Evolutionary conservation across 1,140 invertebrate genomes (phyloP).

Genomic region (Centruroides sculpturatus): DNA sequence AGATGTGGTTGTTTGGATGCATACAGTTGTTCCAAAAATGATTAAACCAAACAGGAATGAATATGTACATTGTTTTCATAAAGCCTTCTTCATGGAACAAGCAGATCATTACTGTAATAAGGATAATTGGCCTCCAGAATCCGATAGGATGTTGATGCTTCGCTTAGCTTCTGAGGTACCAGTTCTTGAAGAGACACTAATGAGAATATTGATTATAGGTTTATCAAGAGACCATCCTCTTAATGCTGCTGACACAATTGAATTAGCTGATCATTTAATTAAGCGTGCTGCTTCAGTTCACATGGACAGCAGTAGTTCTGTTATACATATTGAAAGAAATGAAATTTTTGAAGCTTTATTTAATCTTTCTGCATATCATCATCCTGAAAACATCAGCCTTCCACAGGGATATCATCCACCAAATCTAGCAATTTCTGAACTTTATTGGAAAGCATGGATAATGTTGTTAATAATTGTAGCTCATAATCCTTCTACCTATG

Average conservation of each 20-base stretch:
- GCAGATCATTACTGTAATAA: slow-evolving; percentile 74
- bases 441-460: slow-evolving; percentile 91
- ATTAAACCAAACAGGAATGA: slow-evolving; percentile 56
- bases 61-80: slow-evolving; percentile 62
- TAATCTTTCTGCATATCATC: slow-evolving; percentile 75
- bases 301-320: slow-evolving; percentile 35
- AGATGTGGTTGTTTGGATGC: slow-evolving; percentile 70
- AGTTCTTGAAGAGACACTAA: slow-evolving; percentile 61
- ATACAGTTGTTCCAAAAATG: slow-evolving; percentile 55
- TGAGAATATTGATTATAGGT: slow-evolving; percentile 65
- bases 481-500: slow-evolving; percentile 80
- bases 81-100: slow-evolving; percentile 70
- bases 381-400: slow-evolving; percentile 80
- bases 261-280: slow-evolving; percentile 69
- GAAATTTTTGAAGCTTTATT: slow-evolving; percentile 82
- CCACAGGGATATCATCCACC: slow-evolving; percentile 71
- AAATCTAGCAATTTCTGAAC: slow-evolving; percentile 69
- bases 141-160: slow-evolving; percentile 56
- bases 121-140: slow-evolving; percentile 88
- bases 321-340: slow-evolving; percentile 54
- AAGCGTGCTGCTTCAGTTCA: slow-evolving; percentile 62
- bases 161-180: slow-evolving; percentile 75
- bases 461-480: slow-evolving; percentile 76
- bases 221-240: slow-evolving; percentile 64
- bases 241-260: slow-evolving; percentile 61